Percentiles rank a stretch among this genome's conserved stretches.
Conservation (phyloP, 92 coral and sea anemone species). For the Heliopora coerulea region DNA sequence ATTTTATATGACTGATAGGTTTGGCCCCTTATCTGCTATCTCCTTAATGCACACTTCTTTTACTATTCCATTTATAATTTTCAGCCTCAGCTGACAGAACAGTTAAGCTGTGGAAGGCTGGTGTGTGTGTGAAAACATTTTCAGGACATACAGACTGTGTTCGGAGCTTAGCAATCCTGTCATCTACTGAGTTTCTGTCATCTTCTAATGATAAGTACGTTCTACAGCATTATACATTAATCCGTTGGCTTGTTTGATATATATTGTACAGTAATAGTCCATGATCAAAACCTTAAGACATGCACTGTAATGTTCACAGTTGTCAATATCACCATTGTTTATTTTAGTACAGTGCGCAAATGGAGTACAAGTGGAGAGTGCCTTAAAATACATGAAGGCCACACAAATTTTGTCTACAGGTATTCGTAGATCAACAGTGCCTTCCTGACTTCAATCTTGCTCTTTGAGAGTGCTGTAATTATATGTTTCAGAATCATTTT, state of each 20-base stretch:
- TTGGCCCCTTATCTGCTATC: too few relatives aligned
- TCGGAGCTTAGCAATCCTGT: constrained; percentile 81
- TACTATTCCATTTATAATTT: not conserved
- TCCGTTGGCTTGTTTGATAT: too few relatives aligned
- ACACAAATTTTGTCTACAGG: constrained; percentile 92
- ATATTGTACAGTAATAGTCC: too few relatives aligned
- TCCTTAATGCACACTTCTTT: too few relatives aligned
- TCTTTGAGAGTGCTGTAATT: too few relatives aligned
- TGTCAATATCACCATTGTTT: too few relatives aligned
- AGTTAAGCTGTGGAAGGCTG: constrained; percentile 95
- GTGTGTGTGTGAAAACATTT: constrained; percentile 85
- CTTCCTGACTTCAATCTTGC: too few relatives aligned
- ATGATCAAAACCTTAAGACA: too few relatives aligned
- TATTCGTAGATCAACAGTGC: constrained; percentile 10
- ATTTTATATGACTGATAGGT: too few relatives aligned
- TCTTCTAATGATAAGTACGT: constrained; percentile 94
- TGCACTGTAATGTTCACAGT: too few relatives aligned
- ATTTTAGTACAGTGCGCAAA: constrained; percentile 73
- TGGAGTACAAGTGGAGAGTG: constrained; percentile 95
- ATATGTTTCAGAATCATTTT: too few relatives aligned
- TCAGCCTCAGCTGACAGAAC: constrained; percentile 96
- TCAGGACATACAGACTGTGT: constrained; percentile 96
- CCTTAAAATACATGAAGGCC: constrained; percentile 84
- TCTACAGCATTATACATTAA: too few relatives aligned
- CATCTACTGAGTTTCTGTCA: constrained; percentile 80